Conservation (phyloP, 2,113 vertebrate species). For the Podarcis raffonei region DNA sequence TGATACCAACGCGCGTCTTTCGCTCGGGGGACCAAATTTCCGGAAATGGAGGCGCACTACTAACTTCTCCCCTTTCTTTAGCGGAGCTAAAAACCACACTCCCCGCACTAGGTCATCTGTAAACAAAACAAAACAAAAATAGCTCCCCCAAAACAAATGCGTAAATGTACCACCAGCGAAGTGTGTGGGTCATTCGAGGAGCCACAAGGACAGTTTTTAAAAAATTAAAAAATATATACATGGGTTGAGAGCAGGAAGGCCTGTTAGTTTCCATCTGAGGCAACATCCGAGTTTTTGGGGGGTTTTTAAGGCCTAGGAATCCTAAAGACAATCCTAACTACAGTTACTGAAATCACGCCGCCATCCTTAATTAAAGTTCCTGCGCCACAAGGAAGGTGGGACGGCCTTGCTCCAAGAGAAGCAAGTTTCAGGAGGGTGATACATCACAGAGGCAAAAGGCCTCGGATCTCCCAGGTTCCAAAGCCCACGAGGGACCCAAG, state of each 20-base stretch:
- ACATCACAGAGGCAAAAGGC: background rate
- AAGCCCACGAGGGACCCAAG: background rate
- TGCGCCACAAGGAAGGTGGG: background rate
- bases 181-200: too few relatives aligned
- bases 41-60: background rate
- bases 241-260: too few relatives aligned
- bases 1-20: background rate
- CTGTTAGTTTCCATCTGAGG: background rate
- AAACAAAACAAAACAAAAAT: too few relatives aligned
- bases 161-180: background rate
- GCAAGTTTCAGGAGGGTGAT: background rate
- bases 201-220: too few relatives aligned
- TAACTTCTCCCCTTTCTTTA: background rate
- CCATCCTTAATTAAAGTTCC: background rate
- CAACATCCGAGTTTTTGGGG: background rate
- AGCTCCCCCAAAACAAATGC: background rate
- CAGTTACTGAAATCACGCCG: background rate
- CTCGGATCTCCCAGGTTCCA: background rate
- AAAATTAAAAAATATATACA: too few relatives aligned
- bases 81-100: too few relatives aligned
- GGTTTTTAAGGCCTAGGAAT: too few relatives aligned
- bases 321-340: too few relatives aligned
- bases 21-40: background rate
- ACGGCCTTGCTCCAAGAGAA: background rate
- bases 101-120: too few relatives aligned